phyloP scores from a whole-genome alignment of 30 jellyfish, hydroid and myxozoan species.

The Rhopilema esculentum region DNA sequence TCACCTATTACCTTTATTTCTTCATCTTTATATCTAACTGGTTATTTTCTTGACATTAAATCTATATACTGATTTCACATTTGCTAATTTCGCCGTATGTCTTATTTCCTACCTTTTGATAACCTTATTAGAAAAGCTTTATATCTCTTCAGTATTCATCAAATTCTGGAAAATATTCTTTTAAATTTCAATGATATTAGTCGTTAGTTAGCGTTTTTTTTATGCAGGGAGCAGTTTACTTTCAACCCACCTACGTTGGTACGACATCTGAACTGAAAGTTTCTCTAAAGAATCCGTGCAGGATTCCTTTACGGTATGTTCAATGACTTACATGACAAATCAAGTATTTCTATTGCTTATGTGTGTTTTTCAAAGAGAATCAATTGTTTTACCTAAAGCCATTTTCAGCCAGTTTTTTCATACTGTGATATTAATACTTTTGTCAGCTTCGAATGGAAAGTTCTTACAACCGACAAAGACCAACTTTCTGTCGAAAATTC shows the following conservation, averaged over 20 bases:
- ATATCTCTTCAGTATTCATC: background rate
- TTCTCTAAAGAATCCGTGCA: slow-evolving; percentile 61
- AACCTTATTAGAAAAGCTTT: background rate
- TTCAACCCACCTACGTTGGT: slow-evolving; percentile 87
- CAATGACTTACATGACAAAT: background rate
- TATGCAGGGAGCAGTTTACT: slow-evolving; percentile 61
- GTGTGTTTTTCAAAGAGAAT: too few relatives aligned
- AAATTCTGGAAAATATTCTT: too few relatives aligned
- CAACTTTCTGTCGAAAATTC: slow-evolving; percentile 47
- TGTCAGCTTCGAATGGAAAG: slow-evolving; percentile 73
- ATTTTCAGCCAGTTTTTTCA: too few relatives aligned
- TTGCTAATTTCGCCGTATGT: background rate
- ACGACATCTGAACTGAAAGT: slow-evolving; percentile 44
- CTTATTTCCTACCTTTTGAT: background rate
- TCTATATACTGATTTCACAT: too few relatives aligned
- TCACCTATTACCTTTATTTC: background rate
- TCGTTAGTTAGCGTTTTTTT: too few relatives aligned
- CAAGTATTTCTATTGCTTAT: too few relatives aligned
- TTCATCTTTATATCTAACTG: too few relatives aligned
- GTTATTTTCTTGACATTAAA: too few relatives aligned
- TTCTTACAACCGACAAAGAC: slow-evolving; percentile 58
- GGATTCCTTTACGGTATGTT: slow-evolving; percentile 77
- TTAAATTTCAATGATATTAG: too few relatives aligned
- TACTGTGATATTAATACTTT: background rate
- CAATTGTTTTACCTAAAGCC: too few relatives aligned